These are phyloP conservation scores for Tiphia femorata DNA, from an alignment of 2,888 invertebrate species.

Conservation along the genomic window DNA sequence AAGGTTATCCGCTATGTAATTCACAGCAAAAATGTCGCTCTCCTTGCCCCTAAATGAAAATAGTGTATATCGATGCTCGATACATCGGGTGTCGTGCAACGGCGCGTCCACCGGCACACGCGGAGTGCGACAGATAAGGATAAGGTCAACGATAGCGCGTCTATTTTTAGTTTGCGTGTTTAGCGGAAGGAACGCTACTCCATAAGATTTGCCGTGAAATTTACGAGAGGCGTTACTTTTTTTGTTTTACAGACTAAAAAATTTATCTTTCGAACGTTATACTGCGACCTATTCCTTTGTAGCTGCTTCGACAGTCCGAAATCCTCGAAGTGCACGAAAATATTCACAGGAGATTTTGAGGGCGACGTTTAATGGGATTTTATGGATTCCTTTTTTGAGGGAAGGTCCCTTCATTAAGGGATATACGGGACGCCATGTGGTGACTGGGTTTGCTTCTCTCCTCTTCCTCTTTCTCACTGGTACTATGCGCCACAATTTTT, in stretches of 20 bases:
- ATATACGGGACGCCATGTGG: slow-evolving; percentile 33
- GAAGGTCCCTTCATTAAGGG: slow-evolving; percentile 22
- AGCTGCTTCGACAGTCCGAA: neutral
- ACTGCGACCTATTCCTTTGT: too few relatives aligned
- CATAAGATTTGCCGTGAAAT: neutral
- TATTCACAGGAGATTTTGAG: slow-evolving; percentile 7
- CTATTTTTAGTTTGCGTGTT: slow-evolving; percentile 38
- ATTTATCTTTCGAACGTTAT: slow-evolving; percentile 4
- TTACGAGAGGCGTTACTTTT: neutral
- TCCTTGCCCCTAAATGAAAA: slow-evolving; percentile 34
- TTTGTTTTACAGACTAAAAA: neutral
- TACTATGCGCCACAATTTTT: slow-evolving; percentile 17
- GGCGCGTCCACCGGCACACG: neutral
- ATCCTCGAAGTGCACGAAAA: neutral
- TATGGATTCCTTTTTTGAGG: slow-evolving; percentile 33
- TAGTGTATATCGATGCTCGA: slow-evolving; percentile 12
- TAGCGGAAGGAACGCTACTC: neutral
- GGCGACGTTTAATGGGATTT: slow-evolving; percentile 24
- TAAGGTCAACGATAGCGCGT: slow-evolving; percentile 36
- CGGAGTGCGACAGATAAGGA: slow-evolving; percentile 34
- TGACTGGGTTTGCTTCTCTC: slow-evolving; percentile 15
- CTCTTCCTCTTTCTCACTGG: slow-evolving; percentile 2
- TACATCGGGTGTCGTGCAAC: slow-evolving; percentile 26
- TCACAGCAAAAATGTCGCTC: slow-evolving; percentile 49
- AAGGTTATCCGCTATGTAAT: too few relatives aligned